These are phyloP conservation scores for Octodon degus DNA, from an alignment of 2,113 vertebrate genomes.

Conservation along the genomic window DNA sequence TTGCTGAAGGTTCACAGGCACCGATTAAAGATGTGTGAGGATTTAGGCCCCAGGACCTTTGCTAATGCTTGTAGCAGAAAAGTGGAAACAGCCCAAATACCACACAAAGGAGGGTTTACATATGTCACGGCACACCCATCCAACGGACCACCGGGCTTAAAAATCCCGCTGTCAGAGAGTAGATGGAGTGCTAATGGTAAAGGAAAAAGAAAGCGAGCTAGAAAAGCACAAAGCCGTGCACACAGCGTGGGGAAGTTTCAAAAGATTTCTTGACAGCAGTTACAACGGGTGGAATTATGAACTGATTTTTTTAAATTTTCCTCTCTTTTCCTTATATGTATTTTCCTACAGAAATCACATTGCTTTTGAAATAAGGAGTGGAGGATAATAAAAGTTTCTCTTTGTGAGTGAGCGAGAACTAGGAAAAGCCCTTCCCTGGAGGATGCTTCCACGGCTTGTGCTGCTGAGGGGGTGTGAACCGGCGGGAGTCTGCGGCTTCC, in stretches of 20 bases:
- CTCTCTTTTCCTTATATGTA: not conserved
- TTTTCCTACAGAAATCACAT: not conserved
- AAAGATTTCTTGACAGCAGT: not conserved
- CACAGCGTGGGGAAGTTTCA: not conserved
- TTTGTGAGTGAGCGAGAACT: conserved; percentile 45
- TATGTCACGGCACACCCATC: not conserved
- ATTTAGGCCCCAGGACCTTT: conserved; percentile 2
- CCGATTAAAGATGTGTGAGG: not conserved
- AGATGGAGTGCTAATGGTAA: not conserved
- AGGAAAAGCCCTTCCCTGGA: not conserved
- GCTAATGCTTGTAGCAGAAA: conserved; percentile 13
- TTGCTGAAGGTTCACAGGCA: not conserved
- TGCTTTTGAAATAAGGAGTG: conserved; percentile 8
- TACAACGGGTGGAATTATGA: conserved; percentile 6
- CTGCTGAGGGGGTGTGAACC: not conserved
- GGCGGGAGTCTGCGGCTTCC: not conserved
- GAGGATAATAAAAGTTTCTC: not conserved
- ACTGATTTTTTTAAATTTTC: not conserved
- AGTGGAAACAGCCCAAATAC: not conserved
- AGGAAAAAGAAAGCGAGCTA: conserved; percentile 11
- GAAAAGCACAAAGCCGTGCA: not conserved
- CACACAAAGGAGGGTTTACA: not conserved
- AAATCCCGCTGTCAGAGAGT: not conserved
- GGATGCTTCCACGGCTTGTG: not conserved
- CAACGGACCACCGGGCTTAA: not conserved